Base-by-base conservation (phyloP, 2,113 vertebrate species). In the Nothoprocta pentlandii region DNA sequence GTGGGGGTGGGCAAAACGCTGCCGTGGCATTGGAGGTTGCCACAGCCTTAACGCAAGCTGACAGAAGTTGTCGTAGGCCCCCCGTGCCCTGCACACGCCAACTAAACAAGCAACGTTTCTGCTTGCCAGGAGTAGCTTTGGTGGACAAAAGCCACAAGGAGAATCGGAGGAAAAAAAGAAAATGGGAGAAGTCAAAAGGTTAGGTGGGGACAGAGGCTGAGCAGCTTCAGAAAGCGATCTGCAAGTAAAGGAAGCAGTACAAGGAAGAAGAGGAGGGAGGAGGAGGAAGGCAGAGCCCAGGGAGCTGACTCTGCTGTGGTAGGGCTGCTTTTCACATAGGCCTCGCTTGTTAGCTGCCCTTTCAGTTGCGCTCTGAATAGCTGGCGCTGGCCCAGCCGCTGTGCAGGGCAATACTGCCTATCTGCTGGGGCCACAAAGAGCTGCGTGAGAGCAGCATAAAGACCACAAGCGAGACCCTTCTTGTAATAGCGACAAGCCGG, bases 371-470 rank as follows among this genome's bases (percentile, higher is more conserved):
- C 41, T 84, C 51, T 93, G 88, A 96, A 95, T 93, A 87, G 92
- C 90, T 95, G 94, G 90, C 95, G 73, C 68, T 13, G 69, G 93
- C 93, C 88, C 95, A 94, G 63, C 78, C 59, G 46, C 92, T 95
- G 68, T 8, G 23, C 54, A 68, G 86, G 86, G 66, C 85, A 42
- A 54, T 87, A 69, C 15, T 87, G 84, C 89, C 89, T 94, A 84
- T 94, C 89, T 96, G 84, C 88, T 77, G 70, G 81, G 80, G 69
- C 83, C 94, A 90, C 94, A 94, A 86, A 85, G 75, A 80, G 67
- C 85, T 84, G 75, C 90, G 82, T 87, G 87, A 94, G 61, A 3
- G 0, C n/a, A 63, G 25, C 66, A 76, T 91, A 75, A 95, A 88
- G 49, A 49, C 49, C 86, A 86, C 66, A 56, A 93, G 86, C 42